Percentiles rank a stretch among this genome's conserved stretches.
These are phyloP conservation scores for Engystomops pustulosus DNA, from an alignment of 2,113 vertebrate species.

Conservation along the genomic window DNA sequence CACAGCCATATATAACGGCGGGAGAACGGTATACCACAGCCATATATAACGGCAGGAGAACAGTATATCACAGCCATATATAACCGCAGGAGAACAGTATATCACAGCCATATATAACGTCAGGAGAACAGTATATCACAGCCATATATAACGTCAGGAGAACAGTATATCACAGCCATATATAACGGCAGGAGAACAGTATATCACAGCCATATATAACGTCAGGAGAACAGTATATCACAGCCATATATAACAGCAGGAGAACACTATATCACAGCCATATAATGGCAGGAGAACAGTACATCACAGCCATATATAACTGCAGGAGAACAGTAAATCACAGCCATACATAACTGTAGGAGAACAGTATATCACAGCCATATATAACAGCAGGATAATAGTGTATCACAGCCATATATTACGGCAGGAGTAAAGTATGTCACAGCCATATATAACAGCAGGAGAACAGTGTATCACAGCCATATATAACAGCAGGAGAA, in stretches of 20 bases:
- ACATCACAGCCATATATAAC: background rate
- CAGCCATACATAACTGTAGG: too few species aligned
- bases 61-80: too few species aligned
- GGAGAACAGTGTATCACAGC: background rate
- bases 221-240: background rate
- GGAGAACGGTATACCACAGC: too few species aligned
- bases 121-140: too few species aligned
- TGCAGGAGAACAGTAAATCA: background rate
- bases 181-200: background rate
- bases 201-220: background rate
- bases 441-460: background rate
- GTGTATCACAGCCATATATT: too few species aligned
- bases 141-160: background rate
- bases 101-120: too few species aligned
- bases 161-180: background rate
- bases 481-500: background rate
- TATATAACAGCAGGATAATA: background rate
- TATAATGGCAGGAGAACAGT: background rate
- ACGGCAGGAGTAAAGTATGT: too few species aligned
- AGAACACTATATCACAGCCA: too few species aligned
- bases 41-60: too few species aligned
- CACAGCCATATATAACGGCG: background rate
- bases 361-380: background rate
- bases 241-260: background rate
- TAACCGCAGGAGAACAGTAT: too few species aligned